phyloP scores from a whole-genome alignment of 2,113 vertebrate genomes.

The Larimichthys crocea region DNA sequence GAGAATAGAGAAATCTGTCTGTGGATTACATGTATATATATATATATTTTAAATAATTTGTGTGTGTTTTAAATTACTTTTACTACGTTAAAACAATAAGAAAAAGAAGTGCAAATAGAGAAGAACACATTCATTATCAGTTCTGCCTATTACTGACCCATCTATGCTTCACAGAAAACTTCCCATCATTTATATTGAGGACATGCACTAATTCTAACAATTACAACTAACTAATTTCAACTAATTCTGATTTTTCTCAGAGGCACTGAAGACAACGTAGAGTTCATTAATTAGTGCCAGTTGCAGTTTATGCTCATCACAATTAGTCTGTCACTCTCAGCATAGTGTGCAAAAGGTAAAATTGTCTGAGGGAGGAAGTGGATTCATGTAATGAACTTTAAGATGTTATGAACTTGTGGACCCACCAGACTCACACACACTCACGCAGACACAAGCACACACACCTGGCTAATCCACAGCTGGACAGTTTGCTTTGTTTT shows the following conservation, averaged over 20 bases:
- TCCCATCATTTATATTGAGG: conserved; percentile 22
- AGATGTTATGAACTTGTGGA: conserved; percentile 27
- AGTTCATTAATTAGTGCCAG: conserved; percentile 42
- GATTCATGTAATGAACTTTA: conserved; percentile 32
- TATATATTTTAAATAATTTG: no score
- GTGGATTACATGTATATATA: background rate
- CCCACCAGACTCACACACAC: background rate
- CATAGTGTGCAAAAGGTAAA: conserved; percentile 30
- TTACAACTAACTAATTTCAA: conserved; percentile 4
- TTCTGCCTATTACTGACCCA: background rate
- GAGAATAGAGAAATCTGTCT: background rate
- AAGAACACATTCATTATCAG: background rate
- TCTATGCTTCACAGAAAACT: conserved; percentile 2
- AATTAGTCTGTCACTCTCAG: conserved; percentile 37
- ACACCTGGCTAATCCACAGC: background rate
- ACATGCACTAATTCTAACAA: background rate
- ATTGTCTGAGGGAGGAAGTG: conserved; percentile 38
- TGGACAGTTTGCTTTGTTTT: background rate
- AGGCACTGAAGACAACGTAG: conserved; percentile 14
- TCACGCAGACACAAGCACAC: background rate
- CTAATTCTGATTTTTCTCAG: conserved; percentile 41
- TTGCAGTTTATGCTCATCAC: conserved; percentile 35
- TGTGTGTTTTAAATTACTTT: background rate
- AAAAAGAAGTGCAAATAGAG: background rate
- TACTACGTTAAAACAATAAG: background rate